These are phyloP conservation scores for Sialis lutaria DNA, from an alignment of 2,888 invertebrate genomes.

Conservation along the genomic window DNA sequence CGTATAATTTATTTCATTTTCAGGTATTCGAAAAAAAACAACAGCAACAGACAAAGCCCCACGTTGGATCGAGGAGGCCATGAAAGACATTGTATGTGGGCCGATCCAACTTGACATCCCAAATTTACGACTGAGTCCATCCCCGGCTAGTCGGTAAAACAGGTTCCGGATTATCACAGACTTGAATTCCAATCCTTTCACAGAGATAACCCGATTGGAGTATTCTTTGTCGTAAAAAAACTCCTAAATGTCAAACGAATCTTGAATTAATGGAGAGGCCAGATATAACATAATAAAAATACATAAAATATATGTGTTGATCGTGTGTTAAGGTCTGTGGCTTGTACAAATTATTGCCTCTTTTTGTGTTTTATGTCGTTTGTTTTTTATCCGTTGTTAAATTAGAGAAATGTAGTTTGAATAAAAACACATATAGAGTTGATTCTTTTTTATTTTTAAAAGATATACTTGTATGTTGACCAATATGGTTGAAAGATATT, in stretches of 20 bases:
- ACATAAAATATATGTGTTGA: slow-evolving; percentile 2
- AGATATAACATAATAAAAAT: slow-evolving; percentile 1
- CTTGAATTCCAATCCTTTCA: slow-evolving; percentile 1
- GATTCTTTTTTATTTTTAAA: too few species aligned
- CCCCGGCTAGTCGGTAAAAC: not conserved
- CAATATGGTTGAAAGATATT: too few species aligned
- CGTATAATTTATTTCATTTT: not conserved
- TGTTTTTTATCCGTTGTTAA: too few species aligned
- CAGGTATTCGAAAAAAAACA: not conserved
- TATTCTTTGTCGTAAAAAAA: slow-evolving; percentile 1
- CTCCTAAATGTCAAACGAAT: slow-evolving; percentile 2
- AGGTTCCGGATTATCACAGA: not conserved
- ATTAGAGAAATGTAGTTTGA: too few species aligned
- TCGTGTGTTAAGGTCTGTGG: not conserved
- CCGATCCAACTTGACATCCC: not conserved
- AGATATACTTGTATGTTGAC: too few species aligned
- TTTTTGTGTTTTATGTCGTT: too few species aligned
- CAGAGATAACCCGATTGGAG: slow-evolving; percentile 1
- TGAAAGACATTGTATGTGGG: not conserved
- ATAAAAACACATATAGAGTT: too few species aligned
- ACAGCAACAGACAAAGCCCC: not conserved
- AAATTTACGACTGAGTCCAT: not conserved
- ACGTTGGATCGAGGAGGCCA: not conserved
- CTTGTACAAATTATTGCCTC: too few species aligned
- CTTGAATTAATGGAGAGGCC: not conserved